Base-by-base conservation (phyloP, 2,797 vertebrate species). In the Onychomys torridus region DNA sequence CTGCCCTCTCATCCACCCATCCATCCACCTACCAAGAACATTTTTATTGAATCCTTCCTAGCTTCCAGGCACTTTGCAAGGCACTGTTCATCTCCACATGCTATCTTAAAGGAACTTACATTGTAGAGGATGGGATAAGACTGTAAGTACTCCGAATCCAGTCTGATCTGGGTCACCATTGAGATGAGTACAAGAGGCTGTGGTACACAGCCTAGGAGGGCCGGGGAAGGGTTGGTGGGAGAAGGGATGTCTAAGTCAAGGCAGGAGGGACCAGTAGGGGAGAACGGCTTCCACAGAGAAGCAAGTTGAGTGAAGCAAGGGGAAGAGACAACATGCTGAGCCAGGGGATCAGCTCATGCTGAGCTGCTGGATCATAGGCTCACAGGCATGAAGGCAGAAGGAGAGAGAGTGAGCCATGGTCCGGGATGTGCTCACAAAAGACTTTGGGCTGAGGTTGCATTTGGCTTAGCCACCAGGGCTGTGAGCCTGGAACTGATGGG, bases 241-340 rank as follows among this genome's bases (percentile, higher is more conserved):
- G 37, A 34, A 13, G 46, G 2, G 12, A 14, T 16, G 0, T 71
- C 16, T 49, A 0, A 6, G 65, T 5, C 0, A 13, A 78, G 52
- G n/a, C 32, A 23, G 71, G 25, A 57, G 55, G 55, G 76, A 16
- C 43, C 4, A 2, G 46, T 0, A 49, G n/a, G 25, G 46, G 61
- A 75, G 61, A 73, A 40, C 2, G 59, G 43, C 43, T 49, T 73
- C 90, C 43, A 34, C 11, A 49, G 95, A 59, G 82, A 61, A 82
- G 37, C 32, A 40, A 49, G 17, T 2, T 16, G 37, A 2, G 17
- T 17, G n/a, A 57, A 79, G 61, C 2, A 9, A 73, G 34, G 49
- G 34, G 17, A 82, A 32, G 89, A 78, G 61, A 40, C 61, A n/a
- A 49, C 14, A 16, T 27, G 29, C 95, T 21, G 71, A 65, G 9